phyloP scores from a whole-genome alignment of 2,797 vertebrate genomes.

The Cryptoblepharus egeriae region DNA sequence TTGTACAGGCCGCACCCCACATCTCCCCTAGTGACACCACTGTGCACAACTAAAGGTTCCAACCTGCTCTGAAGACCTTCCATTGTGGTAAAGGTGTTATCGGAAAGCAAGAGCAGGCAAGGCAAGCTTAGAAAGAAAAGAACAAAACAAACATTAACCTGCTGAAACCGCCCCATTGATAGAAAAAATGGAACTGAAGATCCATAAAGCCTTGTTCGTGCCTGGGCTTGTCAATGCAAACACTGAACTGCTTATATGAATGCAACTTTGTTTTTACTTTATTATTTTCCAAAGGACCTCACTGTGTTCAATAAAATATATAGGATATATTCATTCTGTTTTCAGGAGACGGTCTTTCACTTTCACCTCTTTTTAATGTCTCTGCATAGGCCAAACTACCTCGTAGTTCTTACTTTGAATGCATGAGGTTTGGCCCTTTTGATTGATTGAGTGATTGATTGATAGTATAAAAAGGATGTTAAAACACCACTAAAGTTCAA shows the following conservation, averaged over 20 bases:
- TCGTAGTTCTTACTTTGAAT: too few relatives aligned
- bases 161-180: not conserved
- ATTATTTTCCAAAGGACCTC: not conserved
- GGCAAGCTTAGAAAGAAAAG: not conserved
- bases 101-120: not conserved
- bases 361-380: not conserved
- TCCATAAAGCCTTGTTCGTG: not conserved
- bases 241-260: not conserved
- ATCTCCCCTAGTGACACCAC: too few relatives aligned
- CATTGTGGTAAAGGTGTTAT: too few relatives aligned
- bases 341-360: not conserved
- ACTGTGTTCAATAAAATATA: not conserved
- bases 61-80: not conserved
- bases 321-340: constrained; percentile 15
- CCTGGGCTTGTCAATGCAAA: not conserved
- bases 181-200: not conserved
- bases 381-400: too few relatives aligned
- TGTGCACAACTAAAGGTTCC: not conserved
- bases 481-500: too few relatives aligned
- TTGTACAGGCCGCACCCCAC: too few relatives aligned
- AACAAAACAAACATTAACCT: not conserved
- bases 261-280: not conserved
- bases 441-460: too few relatives aligned
- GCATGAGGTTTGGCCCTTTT: too few relatives aligned
- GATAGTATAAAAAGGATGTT: too few relatives aligned